Conservation (phyloP, 2,888 invertebrate species). For the Dolichomitus sp. region DNA sequence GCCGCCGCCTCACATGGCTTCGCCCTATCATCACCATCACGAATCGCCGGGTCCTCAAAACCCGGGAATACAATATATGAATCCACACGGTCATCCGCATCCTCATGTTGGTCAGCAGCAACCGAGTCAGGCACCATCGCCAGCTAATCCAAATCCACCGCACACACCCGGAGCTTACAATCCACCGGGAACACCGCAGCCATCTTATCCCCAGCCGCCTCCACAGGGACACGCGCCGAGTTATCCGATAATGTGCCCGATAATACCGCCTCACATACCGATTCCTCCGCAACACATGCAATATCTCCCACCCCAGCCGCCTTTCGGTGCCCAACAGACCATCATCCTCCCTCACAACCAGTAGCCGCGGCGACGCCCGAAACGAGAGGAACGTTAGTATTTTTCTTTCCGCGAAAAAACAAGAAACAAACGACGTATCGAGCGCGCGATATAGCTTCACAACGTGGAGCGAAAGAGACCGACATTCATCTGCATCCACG, state of each 20-base stretch:
- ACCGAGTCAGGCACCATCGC: slow-evolving; percentile 84
- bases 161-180: slow-evolving; percentile 88
- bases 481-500: not conserved
- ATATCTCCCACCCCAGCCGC: slow-evolving; percentile 87
- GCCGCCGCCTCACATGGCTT: slow-evolving; percentile 81
- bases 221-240: slow-evolving; percentile 87
- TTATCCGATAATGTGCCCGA: slow-evolving; percentile 89
- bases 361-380: slow-evolving; percentile 85
- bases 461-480: slow-evolving; percentile 47
- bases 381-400: slow-evolving; percentile 76
- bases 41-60: slow-evolving; percentile 88
- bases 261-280: slow-evolving; percentile 86
- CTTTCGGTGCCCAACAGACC: slow-evolving; percentile 85
- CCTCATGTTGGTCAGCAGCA: slow-evolving; percentile 83
- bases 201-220: slow-evolving; percentile 88
- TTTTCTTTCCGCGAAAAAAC: slow-evolving; percentile 23
- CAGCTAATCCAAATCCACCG: slow-evolving; percentile 86
- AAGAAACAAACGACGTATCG: slow-evolving; percentile 35
- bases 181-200: slow-evolving; percentile 85
- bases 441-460: slow-evolving; percentile 24
- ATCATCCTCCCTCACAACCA: slow-evolving; percentile 86
- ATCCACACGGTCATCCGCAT: slow-evolving; percentile 86
- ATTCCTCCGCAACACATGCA: slow-evolving; percentile 87
- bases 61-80: slow-evolving; percentile 87
- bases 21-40: slow-evolving; percentile 85